These are phyloP conservation scores for Trypoxylus dichotomus DNA, from an alignment of 1,140 invertebrate species.

Conservation along the genomic window DNA sequence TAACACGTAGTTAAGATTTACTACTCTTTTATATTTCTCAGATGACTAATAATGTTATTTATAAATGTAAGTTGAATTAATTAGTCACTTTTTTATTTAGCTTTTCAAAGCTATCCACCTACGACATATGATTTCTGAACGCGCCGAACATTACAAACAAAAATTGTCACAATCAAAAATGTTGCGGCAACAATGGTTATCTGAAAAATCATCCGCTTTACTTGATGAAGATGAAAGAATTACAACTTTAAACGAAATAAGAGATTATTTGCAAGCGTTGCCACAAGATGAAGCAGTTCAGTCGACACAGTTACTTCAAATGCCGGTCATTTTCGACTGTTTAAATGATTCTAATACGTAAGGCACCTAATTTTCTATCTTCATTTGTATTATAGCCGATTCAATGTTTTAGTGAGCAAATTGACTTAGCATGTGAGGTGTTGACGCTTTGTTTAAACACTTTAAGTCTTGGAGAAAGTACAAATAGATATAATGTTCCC, in stretches of 20 bases:
- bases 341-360: conserved; percentile 52
- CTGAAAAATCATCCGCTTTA: conserved; percentile 50
- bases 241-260: conserved; percentile 53
- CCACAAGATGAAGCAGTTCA: conserved; percentile 47
- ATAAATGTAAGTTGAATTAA: no score
- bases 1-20: no score
- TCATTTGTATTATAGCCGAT: neutral
- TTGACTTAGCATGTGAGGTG: conserved; percentile 62
- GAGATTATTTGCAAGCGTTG: conserved; percentile 49
- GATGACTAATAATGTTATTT: no score
- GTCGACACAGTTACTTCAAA: conserved; percentile 47
- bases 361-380: conserved; percentile 39
- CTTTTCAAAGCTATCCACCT: neutral
- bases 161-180: conserved; percentile 4
- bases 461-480: conserved; percentile 56
- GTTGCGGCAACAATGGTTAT: conserved; percentile 53
- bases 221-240: conserved; percentile 50
- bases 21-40: no score
- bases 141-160: neutral
- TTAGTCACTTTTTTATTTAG: neutral
- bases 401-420: conserved; percentile 53
- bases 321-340: conserved; percentile 55
- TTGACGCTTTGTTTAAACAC: conserved; percentile 60
- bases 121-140: neutral
- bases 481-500: conserved; percentile 54